phyloP scores from a whole-genome alignment of 2,888 invertebrate species.

The Eristalinus aeneus region DNA sequence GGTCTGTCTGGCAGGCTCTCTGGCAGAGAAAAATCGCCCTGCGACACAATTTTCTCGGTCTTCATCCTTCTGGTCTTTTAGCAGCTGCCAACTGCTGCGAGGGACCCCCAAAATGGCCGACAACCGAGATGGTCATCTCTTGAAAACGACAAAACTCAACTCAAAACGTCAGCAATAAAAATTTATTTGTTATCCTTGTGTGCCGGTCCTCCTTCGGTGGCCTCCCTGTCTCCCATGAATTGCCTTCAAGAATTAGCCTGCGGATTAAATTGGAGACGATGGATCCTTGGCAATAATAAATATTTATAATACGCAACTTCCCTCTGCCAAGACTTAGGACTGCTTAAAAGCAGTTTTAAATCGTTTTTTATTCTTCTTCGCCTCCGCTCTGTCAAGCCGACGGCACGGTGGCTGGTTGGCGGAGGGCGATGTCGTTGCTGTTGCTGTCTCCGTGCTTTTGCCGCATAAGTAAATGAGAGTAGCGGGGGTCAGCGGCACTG shows the following conservation, averaged over 20 bases:
- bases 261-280: constrained; percentile 40
- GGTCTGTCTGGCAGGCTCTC: constrained; percentile 24
- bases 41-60: constrained; percentile 18
- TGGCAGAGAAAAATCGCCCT: constrained; percentile 37
- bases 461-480: constrained; percentile 64
- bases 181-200: constrained; percentile 65
- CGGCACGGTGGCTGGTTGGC: not conserved
- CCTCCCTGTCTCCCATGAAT: not conserved
- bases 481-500: too few relatives aligned
- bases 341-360: constrained; percentile 57
- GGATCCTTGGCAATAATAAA: constrained; percentile 65
- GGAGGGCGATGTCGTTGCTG: not conserved
- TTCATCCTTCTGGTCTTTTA: constrained; percentile 20
- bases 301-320: constrained; percentile 69
- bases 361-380: constrained; percentile 12
- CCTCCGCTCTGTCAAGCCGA: not conserved
- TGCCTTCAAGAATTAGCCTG: constrained; percentile 45
- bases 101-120: not conserved
- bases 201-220: not conserved
- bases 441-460: constrained; percentile 36
- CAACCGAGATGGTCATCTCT: constrained; percentile 42
- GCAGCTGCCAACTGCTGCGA: constrained; percentile 13
- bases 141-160: constrained; percentile 49
- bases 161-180: constrained; percentile 66
- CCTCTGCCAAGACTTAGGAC: constrained; percentile 57